phyloP scores from a whole-genome alignment of 2,888 invertebrate genomes.

The Sinhomidia bicolor region DNA sequence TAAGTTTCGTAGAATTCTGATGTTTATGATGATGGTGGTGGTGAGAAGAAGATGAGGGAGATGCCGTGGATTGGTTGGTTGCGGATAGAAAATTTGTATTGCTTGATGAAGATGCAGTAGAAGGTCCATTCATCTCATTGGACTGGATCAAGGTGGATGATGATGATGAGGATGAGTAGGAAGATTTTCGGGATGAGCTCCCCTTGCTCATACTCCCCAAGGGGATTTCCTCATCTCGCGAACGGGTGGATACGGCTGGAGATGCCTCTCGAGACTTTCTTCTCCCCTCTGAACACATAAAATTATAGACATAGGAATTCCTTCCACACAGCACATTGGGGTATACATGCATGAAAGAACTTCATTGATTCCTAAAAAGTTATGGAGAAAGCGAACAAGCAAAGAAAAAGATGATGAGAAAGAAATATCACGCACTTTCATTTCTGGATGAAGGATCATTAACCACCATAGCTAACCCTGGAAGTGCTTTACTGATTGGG shows the following conservation, averaged over 20 bases:
- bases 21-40: background rate
- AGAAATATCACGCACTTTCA: slow-evolving; percentile 61
- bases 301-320: slow-evolving; percentile 43
- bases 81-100: no score
- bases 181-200: slow-evolving; percentile 48
- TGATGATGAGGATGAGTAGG: slow-evolving; percentile 19
- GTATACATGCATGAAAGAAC: slow-evolving; percentile 13
- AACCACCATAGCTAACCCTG: slow-evolving; percentile 78
- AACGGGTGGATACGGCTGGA: slow-evolving; percentile 63
- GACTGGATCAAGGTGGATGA: slow-evolving; percentile 12
- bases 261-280: slow-evolving; percentile 75
- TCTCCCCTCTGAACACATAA: slow-evolving; percentile 67
- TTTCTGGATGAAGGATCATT: slow-evolving; percentile 67
- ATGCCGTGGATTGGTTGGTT: no score
- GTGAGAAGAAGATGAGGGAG: slow-evolving; percentile 1
- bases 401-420: slow-evolving; percentile 34
- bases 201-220: slow-evolving; percentile 72
- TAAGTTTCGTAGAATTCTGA: slow-evolving; percentile 22
- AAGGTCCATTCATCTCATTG: slow-evolving; percentile 40
- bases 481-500: slow-evolving; percentile 77
- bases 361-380: slow-evolving; percentile 43
- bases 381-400: slow-evolving; percentile 39
- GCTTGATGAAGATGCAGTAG: slow-evolving; percentile 30
- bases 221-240: slow-evolving; percentile 77
- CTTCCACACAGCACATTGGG: background rate